These are phyloP conservation scores for Hypotaenidia philippensis DNA, from an alignment of 2,797 vertebrate genomes.

Conservation along the genomic window DNA sequence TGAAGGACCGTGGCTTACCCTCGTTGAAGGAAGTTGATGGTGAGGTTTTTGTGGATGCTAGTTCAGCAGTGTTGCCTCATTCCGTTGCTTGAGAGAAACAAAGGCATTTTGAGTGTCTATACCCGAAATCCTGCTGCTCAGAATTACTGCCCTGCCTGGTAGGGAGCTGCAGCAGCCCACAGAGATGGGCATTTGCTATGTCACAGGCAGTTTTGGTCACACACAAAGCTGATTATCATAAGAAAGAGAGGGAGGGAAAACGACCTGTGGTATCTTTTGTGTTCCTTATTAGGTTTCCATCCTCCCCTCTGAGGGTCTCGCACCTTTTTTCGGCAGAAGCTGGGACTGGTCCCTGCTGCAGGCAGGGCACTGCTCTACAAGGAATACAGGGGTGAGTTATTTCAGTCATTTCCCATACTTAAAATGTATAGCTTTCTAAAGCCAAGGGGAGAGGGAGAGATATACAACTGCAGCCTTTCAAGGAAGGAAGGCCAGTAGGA, in stretches of 20 bases:
- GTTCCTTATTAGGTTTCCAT: neutral
- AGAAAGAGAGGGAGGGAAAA: accelerated
- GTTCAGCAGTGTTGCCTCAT: neutral
- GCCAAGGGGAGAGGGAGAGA: neutral
- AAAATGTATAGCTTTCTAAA: neutral
- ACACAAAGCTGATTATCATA: neutral
- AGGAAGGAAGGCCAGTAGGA: neutral
- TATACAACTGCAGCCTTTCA: constrained; percentile 1
- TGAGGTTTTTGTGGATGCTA: neutral
- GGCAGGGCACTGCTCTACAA: neutral
- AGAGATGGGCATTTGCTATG: neutral
- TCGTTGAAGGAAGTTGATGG: neutral
- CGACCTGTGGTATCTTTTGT: neutral
- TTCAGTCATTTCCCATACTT: neutral
- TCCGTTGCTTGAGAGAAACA: neutral
- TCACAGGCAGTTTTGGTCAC: neutral
- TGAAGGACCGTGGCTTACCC: no score
- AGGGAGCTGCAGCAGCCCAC: neutral
- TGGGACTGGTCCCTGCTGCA: neutral
- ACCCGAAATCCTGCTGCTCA: neutral
- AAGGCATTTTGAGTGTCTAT: neutral
- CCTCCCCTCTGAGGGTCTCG: neutral
- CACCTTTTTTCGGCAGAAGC: neutral
- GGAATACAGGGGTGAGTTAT: neutral
- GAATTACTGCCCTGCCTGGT: neutral